Conservation (phyloP, 2,888 invertebrate genomes). For the Orthosia gracilis region DNA sequence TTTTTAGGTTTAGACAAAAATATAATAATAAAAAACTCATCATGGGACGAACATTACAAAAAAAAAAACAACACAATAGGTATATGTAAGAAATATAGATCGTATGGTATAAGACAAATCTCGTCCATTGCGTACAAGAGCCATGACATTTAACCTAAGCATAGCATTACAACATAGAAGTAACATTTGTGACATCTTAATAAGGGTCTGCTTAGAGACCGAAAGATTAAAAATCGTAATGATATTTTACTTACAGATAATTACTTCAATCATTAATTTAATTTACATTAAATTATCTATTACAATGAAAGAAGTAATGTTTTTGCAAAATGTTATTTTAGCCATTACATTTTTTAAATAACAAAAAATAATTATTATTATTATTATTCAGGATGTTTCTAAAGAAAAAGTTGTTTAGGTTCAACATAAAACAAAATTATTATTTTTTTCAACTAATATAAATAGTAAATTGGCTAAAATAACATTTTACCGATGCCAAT, state of each 20-base stretch:
- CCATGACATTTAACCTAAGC: slow-evolving; percentile 38
- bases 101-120: neutral
- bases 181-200: slow-evolving; percentile 61
- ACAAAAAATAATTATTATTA: neutral
- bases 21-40: neutral
- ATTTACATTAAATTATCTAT: slow-evolving; percentile 85
- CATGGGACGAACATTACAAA: neutral
- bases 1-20: slow-evolving; percentile 44
- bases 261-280: slow-evolving; percentile 84
- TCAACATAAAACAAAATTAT: neutral
- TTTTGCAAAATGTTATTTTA: slow-evolving; percentile 39
- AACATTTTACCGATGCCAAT: slow-evolving; percentile 42
- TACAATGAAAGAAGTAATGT: slow-evolving; percentile 79
- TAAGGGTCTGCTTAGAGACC: slow-evolving; percentile 40
- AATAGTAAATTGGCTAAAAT: slow-evolving; percentile 20
- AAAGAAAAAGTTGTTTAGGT: neutral
- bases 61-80: neutral
- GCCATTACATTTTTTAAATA: neutral
- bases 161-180: slow-evolving; percentile 59
- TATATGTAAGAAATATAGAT: neutral
- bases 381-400: neutral
- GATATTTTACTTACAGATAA: slow-evolving; percentile 45
- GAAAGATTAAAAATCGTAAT: slow-evolving; percentile 44
- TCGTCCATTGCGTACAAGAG: neutral
- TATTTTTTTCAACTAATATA: neutral